phyloP scores from a whole-genome alignment of 2,888 invertebrate genomes.

The Galerucella nymphaeae region DNA sequence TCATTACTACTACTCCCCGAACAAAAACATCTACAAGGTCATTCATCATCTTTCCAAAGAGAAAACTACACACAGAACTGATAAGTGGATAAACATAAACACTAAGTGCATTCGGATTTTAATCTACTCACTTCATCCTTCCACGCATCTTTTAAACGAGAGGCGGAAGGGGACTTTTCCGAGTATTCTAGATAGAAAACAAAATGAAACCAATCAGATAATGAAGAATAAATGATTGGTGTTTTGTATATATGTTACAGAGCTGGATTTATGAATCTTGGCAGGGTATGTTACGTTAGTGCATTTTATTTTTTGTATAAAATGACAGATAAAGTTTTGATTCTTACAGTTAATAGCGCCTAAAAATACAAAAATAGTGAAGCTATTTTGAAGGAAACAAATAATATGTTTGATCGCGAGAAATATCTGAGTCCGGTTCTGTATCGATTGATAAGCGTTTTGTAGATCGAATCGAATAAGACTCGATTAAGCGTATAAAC shows the following conservation, averaged over 20 bases:
- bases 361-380: too few species aligned
- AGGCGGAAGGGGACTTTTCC: background rate
- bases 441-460: conserved; percentile 42
- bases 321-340: too few species aligned
- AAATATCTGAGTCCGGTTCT: conserved; percentile 14
- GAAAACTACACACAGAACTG: conserved; percentile 45
- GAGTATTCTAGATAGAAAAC: conserved; percentile 36
- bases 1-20: conserved; percentile 40
- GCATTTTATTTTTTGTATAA: too few species aligned
- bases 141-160: conserved; percentile 33
- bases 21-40: conserved; percentile 44
- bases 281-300: too few species aligned
- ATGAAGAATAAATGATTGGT: conserved; percentile 45
- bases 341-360: too few species aligned
- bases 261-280: conserved; percentile 7
- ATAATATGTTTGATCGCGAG: background rate
- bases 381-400: too few species aligned
- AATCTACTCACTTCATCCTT: conserved; percentile 32
- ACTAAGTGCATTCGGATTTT: conserved; percentile 43
- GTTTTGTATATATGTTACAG: conserved; percentile 37
- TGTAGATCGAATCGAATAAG: conserved; percentile 38
- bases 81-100: conserved; percentile 46
- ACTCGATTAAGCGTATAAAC: conserved; percentile 46
- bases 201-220: conserved; percentile 53
- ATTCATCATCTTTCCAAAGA: conserved; percentile 48